Conservation (phyloP, 2,797 vertebrate genomes). For the Sciurus vulgaris region DNA sequence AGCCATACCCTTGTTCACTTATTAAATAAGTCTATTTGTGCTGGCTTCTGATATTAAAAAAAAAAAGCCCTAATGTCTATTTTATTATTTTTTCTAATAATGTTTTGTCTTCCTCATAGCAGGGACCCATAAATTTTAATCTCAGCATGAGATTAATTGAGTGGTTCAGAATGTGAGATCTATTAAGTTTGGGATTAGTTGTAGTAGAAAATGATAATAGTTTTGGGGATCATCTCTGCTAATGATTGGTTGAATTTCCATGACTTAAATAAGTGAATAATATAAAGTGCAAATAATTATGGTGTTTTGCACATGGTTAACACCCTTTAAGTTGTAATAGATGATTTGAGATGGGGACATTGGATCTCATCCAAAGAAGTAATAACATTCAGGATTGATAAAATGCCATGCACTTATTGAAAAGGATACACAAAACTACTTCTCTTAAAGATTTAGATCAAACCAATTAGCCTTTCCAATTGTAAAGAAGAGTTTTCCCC, state of each 20-base stretch:
- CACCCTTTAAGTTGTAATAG: not conserved
- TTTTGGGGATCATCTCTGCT: not conserved
- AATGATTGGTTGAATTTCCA: conserved; percentile 24
- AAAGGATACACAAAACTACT: not conserved
- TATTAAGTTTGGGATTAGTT: not conserved
- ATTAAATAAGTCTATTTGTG: conserved; percentile 49
- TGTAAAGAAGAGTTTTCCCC: not conserved
- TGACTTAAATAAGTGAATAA: not conserved
- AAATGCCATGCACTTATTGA: not conserved
- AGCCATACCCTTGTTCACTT: accelerated
- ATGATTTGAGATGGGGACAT: not conserved
- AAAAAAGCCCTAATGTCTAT: not conserved
- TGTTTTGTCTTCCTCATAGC: conserved; percentile 9
- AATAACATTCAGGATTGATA: not conserved
- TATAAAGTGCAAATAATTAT: not conserved
- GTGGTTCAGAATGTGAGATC: not conserved
- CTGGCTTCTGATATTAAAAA: not conserved
- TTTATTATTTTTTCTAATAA: conserved; percentile 41
- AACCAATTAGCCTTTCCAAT: not conserved
- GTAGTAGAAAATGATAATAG: conserved; percentile 20
- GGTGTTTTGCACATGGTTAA: not conserved
- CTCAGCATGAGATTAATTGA: not conserved
- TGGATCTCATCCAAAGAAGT: not conserved
- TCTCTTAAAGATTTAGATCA: conserved; percentile 19
- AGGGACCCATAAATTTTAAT: conserved; percentile 16